Base-by-base conservation (phyloP, 2,797 vertebrate genomes). In the Melanotaenia maccullochi region DNA sequence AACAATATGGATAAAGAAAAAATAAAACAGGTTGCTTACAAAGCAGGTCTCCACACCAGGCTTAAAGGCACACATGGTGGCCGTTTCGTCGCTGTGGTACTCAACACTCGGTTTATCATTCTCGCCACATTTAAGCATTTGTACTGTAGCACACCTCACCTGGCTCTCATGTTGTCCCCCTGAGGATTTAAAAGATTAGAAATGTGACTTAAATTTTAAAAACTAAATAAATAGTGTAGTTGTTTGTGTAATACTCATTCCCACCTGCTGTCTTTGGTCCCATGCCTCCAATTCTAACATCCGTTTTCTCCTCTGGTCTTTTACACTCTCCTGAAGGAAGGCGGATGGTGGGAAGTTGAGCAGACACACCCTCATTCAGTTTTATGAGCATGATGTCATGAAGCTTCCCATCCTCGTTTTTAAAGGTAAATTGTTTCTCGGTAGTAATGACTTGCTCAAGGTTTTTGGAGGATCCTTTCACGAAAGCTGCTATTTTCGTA, bases 361-460 rank as follows among this genome's bases (percentile, higher is more conserved):
- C 12, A 24, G 73, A 51, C 44, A 62, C 44, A 11, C 69, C 70
- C 35, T 36, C 3, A 1, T 28, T 74, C 35, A 85, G 78, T 32
- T 63, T 75, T 36, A 83, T 73, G 8, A 86, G 84, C 73, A 76
- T 68, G 36, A 79, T 71, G 63, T 83, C 84, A 24, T 83, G 78
- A 1, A 0, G 0, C 0, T 20, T 22, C 2, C 7, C 66, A 0
- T 71, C 66, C 0, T 56, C 75, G 0, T 44, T 72, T 60, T 76
- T 78, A 57, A 32, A 74, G 52, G 51, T 5, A 33, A 78, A 74
- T 49, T 86, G 78, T 1, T 72, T 54, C 0, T 22, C 9, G 1
- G 1, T 0, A 0, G 3, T 0, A 13, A 86, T 74, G 0, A 1
- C 0, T 42, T 76, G 81, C 36, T 70, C 18, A 4, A 25, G 14